Conservation (phyloP, 2,888 invertebrate genomes). For the Lamellibrachia columna region DNA sequence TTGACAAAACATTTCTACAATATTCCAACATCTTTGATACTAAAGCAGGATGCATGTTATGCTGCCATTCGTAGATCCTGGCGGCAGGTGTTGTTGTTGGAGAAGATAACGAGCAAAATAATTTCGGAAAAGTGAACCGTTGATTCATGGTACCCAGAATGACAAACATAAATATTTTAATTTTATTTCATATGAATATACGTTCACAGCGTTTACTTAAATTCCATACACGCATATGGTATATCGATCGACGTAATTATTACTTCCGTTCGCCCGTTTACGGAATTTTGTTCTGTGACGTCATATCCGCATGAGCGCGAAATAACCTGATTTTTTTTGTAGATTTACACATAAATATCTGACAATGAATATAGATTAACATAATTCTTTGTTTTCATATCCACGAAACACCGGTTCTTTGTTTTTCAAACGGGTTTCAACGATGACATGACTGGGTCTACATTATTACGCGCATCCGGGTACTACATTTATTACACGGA, state of each 20-base stretch:
- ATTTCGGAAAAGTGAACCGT: not conserved
- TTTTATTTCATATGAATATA: not conserved
- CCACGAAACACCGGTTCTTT: not conserved
- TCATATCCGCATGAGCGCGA: not conserved
- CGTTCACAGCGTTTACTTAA: not conserved
- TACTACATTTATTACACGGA: not conserved
- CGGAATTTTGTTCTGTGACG: not conserved
- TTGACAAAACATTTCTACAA: too few relatives aligned
- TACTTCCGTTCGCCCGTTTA: not conserved
- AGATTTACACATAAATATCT: not conserved
- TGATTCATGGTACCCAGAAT: not conserved
- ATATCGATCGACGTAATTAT: not conserved
- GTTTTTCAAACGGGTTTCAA: not conserved
- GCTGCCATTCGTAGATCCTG: too few relatives aligned
- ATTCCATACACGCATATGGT: not conserved
- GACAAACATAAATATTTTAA: not conserved
- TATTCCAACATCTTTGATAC: too few relatives aligned
- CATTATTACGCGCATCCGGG: not conserved
- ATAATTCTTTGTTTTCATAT: not conserved
- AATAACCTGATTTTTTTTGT: not conserved
- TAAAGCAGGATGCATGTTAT: too few relatives aligned
- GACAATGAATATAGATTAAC: not conserved
- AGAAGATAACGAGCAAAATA: too few relatives aligned
- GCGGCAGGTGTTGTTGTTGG: too few relatives aligned
- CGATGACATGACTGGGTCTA: not conserved